A percentile compares a stretch with the other conserved stretches of the same genome.
Conservation (phyloP, 2,797 vertebrate species). For the Hippopotamyrus pictus region DNA sequence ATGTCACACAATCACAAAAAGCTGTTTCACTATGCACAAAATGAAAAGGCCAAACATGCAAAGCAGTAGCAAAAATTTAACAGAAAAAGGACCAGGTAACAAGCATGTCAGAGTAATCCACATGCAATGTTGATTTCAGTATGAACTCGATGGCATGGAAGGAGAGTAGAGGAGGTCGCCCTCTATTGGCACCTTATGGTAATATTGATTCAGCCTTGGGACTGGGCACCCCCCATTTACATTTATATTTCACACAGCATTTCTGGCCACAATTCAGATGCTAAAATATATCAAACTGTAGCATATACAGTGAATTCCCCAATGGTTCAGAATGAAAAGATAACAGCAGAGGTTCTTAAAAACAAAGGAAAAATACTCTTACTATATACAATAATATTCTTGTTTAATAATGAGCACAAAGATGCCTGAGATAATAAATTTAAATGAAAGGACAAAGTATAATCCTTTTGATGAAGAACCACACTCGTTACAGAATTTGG, state of each 20-base stretch:
- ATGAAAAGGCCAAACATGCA: neutral
- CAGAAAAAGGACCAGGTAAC: neutral
- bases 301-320: neutral
- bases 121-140: neutral
- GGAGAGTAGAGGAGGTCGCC: neutral
- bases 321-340: neutral
- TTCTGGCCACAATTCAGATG: neutral
- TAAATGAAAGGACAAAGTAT: neutral
- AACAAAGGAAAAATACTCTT: neutral
- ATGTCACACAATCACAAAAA: neutral
- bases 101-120: neutral
- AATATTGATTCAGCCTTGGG: neutral
- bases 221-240: neutral
- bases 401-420: neutral
- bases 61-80: neutral
- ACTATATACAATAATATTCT: neutral
- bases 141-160: neutral
- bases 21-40: neutral
- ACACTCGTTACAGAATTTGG: neutral
- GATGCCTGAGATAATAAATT: neutral
- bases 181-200: neutral
- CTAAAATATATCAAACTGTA: neutral
- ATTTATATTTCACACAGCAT: neutral
- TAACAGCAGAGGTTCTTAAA: neutral
- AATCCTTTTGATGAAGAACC: neutral